Evolutionary conservation across 2,797 vertebrate species (phyloP).

Genomic region (Epinephelus awoara): DNA sequence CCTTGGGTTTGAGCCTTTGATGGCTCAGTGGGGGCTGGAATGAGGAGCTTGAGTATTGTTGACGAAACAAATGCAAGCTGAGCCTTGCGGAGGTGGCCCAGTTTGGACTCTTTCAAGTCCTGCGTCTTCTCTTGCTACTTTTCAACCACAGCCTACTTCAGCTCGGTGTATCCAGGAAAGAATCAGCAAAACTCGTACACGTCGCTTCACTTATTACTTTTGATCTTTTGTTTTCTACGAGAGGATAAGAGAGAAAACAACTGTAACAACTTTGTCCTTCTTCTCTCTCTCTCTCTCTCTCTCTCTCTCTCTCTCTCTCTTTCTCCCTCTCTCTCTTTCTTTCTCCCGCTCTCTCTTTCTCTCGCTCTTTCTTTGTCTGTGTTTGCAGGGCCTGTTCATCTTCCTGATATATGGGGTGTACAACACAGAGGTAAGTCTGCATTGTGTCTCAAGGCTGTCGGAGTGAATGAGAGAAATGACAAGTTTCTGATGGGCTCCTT

Average conservation of each 20-base stretch:
- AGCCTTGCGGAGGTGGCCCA: conserved; percentile 53
- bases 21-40: conserved; percentile 50
- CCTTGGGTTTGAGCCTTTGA: conserved; percentile 73
- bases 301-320: conserved; percentile 7
- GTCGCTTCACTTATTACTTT: conserved; percentile 39
- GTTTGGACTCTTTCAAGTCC: conserved; percentile 49
- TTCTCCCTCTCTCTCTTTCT: conserved; percentile 68
- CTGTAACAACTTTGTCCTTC: conserved; percentile 80
- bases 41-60: conserved; percentile 33
- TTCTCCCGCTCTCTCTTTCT: conserved; percentile 52
- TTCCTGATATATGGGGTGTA: conserved; percentile 99
- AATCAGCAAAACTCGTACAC: conserved; percentile 10
- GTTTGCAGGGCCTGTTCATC: conserved; percentile 98
- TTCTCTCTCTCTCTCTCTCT: conserved; percentile 20
- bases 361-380: conserved; percentile 75
- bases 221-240: conserved; percentile 34
- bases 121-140: conserved; percentile 31
- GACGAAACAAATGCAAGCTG: conserved; percentile 54
- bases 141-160: conserved; percentile 6
- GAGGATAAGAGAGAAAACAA: conserved; percentile 71
- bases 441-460: conserved; percentile 99
- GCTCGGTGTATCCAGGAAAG: not conserved
- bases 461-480: conserved; percentile 99
- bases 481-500: conserved; percentile 97
- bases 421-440: conserved; percentile 99